Conservation (phyloP, 2,888 invertebrate genomes). For the Amiota minor region DNA sequence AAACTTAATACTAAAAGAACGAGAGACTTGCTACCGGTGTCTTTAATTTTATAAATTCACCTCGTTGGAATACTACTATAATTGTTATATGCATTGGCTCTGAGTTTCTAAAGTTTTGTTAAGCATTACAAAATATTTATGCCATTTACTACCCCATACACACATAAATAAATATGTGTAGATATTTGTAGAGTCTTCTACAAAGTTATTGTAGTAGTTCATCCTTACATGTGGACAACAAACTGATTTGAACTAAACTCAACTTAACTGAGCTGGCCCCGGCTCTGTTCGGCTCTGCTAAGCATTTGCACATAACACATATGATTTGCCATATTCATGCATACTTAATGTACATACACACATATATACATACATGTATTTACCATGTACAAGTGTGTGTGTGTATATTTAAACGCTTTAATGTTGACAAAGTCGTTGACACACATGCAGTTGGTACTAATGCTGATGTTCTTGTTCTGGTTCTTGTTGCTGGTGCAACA, state of each 20-base stretch:
- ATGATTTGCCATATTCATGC: neutral
- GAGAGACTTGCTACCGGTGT: too few relatives aligned
- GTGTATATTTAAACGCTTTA: slow-evolving; percentile 42
- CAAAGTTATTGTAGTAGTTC: too few relatives aligned
- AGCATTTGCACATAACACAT: neutral
- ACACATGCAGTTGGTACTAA: slow-evolving; percentile 50
- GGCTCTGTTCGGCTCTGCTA: neutral
- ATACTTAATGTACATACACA: neutral
- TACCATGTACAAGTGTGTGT: neutral
- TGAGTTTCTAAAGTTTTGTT: slow-evolving; percentile 53
- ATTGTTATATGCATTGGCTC: slow-evolving; percentile 48
- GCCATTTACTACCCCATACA: slow-evolving; percentile 24
- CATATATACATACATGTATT: neutral
- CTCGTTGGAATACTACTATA: too few relatives aligned
- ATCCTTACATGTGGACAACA: too few relatives aligned
- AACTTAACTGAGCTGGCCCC: neutral
- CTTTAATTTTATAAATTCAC: too few relatives aligned
- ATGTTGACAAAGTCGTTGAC: slow-evolving; percentile 69
- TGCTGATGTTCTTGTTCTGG: neutral
- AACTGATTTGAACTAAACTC: too few relatives aligned
- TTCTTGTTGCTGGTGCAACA: slow-evolving; percentile 3
- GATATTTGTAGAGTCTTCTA: neutral
- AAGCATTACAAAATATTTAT: slow-evolving; percentile 25
- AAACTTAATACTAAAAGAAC: too few relatives aligned
- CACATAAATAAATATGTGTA: neutral